These are phyloP conservation scores for Gari tellinella DNA, from an alignment of 2,888 invertebrate genomes.

Conservation along the genomic window DNA sequence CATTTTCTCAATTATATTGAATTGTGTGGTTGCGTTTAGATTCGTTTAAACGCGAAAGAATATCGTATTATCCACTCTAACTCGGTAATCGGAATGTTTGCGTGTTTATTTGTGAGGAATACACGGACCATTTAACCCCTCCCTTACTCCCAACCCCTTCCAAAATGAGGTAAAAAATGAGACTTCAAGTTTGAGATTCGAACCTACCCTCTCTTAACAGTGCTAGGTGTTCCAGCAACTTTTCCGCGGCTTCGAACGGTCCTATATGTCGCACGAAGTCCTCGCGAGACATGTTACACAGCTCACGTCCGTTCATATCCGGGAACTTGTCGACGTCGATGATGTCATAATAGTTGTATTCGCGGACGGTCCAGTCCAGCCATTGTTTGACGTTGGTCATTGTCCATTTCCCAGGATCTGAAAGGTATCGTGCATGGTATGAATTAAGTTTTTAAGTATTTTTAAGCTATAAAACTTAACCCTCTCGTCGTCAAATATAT, in stretches of 20 bases:
- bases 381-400: conserved; percentile 79
- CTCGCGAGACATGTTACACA: conserved; percentile 79
- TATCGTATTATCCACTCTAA: too few species aligned
- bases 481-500: too few species aligned
- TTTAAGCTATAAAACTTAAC: too few species aligned
- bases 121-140: too few species aligned
- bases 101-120: too few species aligned
- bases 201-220: conserved; percentile 4
- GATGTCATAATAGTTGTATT: conserved; percentile 75
- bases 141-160: too few species aligned
- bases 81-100: too few species aligned
- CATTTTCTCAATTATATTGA: too few species aligned
- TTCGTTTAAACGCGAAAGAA: too few species aligned
- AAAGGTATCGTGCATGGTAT: conserved; percentile 7
- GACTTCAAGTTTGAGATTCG: not conserved
- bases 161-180: too few species aligned
- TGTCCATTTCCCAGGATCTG: conserved; percentile 81
- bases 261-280: conserved; percentile 76
- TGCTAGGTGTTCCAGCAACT: conserved; percentile 62
- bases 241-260: conserved; percentile 78
- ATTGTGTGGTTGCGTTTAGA: too few species aligned
- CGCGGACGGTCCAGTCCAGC: conserved; percentile 80
- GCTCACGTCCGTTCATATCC: conserved; percentile 76
- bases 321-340: conserved; percentile 72
- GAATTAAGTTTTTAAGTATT: too few species aligned